Evolutionary conservation across 2,113 vertebrate species (phyloP).

Genomic region (Elephantulus edwardii): DNA sequence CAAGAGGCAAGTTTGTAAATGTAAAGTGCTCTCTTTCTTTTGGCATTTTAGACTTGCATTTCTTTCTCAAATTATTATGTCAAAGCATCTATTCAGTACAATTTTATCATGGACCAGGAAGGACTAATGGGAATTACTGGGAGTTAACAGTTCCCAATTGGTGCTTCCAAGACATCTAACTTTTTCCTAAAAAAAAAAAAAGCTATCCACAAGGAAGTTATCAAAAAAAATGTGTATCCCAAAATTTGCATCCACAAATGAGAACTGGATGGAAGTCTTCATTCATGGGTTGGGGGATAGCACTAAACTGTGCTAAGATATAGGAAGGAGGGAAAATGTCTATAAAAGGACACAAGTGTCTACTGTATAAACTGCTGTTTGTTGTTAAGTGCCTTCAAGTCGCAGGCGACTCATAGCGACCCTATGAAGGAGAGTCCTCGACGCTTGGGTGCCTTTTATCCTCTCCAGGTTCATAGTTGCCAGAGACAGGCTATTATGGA

Average conservation of each 20-base stretch:
- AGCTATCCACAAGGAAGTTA: background rate
- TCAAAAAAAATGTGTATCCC: constrained; percentile 42
- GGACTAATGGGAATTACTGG: constrained; percentile 65
- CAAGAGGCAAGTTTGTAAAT: constrained; percentile 37
- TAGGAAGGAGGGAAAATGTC: constrained; percentile 32
- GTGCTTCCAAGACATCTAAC: constrained; percentile 32
- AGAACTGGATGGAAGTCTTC: constrained; percentile 48
- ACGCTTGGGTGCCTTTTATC: too few species aligned
- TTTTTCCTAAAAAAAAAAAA: constrained; percentile 54
- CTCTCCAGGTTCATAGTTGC: too few species aligned
- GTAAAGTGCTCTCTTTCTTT: constrained; percentile 27
- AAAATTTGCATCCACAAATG: constrained; percentile 20
- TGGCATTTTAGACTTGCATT: constrained; percentile 43
- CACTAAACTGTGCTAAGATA: background rate
- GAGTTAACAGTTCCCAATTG: constrained; percentile 48
- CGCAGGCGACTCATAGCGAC: too few species aligned
- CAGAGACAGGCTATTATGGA: too few species aligned
- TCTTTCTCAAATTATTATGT: constrained; percentile 59
- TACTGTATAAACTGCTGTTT: background rate
- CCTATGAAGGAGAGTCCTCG: too few species aligned
- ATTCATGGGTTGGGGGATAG: background rate
- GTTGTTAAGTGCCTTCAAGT: too few species aligned
- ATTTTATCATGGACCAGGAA: constrained; percentile 60
- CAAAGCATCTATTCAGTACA: constrained; percentile 31
- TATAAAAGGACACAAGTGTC: constrained; percentile 12